Conservation (phyloP, 2,888 invertebrate genomes). For the Herminia tarsipennalis region DNA sequence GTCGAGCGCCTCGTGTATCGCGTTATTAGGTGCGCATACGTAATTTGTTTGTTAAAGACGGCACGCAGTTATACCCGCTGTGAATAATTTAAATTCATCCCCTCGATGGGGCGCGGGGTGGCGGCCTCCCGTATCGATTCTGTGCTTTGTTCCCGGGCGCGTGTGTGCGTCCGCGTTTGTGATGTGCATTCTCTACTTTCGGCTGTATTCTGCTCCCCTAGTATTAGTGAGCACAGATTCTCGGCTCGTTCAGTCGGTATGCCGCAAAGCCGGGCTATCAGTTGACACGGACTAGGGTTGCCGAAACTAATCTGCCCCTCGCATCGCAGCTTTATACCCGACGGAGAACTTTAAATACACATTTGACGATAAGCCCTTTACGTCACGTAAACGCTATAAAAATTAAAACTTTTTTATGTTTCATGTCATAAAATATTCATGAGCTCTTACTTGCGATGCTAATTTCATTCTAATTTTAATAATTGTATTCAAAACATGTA, state of each 20-base stretch:
- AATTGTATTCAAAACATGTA: slow-evolving; percentile 66
- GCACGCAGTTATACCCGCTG: slow-evolving; percentile 83
- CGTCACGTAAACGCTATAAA: slow-evolving; percentile 47
- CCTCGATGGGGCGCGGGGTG: slow-evolving; percentile 68
- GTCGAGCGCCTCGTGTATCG: slow-evolving; percentile 70
- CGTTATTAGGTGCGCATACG: slow-evolving; percentile 83
- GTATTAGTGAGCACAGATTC: slow-evolving; percentile 71
- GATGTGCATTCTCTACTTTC: slow-evolving; percentile 63
- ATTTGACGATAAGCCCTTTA: slow-evolving; percentile 28
- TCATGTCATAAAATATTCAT: slow-evolving; percentile 60
- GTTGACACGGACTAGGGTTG: slow-evolving; percentile 64
- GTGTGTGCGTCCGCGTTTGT: slow-evolving; percentile 45
- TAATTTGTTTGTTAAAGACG: slow-evolving; percentile 86
- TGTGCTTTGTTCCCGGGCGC: slow-evolving; percentile 51
- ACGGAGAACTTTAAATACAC: slow-evolving; percentile 30
- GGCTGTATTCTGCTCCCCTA: slow-evolving; percentile 62
- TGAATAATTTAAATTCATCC: slow-evolving; percentile 86
- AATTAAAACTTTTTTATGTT: slow-evolving; percentile 51
- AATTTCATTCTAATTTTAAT: slow-evolving; percentile 67
- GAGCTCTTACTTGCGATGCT: slow-evolving; percentile 61
- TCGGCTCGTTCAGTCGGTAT: slow-evolving; percentile 70
- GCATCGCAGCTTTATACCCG: slow-evolving; percentile 30
- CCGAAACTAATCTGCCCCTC: slow-evolving; percentile 36
- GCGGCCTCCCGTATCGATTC: slow-evolving; percentile 74
- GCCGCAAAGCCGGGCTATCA: slow-evolving; percentile 74